phyloP scores from a whole-genome alignment of 2,797 vertebrate genomes.

The Aselliscus stoliczkanus region DNA sequence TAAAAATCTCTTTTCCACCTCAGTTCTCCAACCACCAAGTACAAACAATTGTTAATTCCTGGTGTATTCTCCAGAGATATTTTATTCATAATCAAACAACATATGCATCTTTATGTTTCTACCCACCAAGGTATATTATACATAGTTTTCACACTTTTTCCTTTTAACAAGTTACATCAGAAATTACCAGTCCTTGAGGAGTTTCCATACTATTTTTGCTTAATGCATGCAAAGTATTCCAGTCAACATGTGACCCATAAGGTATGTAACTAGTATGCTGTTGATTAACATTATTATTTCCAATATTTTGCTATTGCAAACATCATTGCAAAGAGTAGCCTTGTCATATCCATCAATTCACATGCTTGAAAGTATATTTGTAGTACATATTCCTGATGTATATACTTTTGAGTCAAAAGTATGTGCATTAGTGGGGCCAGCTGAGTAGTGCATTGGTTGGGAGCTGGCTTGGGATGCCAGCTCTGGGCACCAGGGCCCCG shows the following conservation, averaged over 20 bases:
- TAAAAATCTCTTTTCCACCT: not conserved
- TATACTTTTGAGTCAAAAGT: not conserved
- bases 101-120: not conserved
- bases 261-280: not conserved
- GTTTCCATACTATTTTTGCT: not conserved
- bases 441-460: too few relatives aligned
- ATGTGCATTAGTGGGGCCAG: not conserved
- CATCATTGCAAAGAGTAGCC: not conserved
- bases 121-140: not conserved
- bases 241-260: not conserved
- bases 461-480: too few relatives aligned
- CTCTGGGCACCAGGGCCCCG: too few relatives aligned
- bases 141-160: not conserved
- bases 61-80: not conserved
- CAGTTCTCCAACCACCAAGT: not conserved
- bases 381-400: not conserved
- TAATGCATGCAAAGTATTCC: not conserved
- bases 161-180: not conserved
- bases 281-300: not conserved
- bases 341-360: not conserved
- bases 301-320: not conserved
- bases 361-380: not conserved
- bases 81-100: not conserved
- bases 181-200: not conserved
- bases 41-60: not conserved